A percentile compares a stretch with the other conserved stretches of the same genome.
phyloP scores from a whole-genome alignment of 1,140 invertebrate genomes.

The Brachionus manjavacas region DNA sequence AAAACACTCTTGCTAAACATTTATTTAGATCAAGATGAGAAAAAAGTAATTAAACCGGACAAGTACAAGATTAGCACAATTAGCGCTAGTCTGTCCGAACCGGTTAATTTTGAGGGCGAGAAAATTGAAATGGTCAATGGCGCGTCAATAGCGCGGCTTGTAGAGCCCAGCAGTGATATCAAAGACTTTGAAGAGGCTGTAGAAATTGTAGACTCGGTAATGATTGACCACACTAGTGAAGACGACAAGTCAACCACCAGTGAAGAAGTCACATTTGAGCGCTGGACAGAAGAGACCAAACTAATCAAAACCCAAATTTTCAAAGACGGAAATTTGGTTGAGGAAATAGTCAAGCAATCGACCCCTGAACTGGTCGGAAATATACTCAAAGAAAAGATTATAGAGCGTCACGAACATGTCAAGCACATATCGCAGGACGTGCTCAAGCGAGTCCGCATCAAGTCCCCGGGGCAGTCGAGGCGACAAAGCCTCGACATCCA shows the following conservation, averaged over 20 bases:
- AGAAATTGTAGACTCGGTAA: conserved; percentile 16
- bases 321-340: conserved; percentile 27
- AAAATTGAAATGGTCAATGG: neutral
- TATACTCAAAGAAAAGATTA: conserved; percentile 12
- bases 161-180: neutral
- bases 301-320: neutral
- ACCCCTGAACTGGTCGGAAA: conserved; percentile 3
- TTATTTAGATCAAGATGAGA: conserved; percentile 4
- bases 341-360: neutral
- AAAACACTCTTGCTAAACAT: neutral
- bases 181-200: conserved; percentile 30
- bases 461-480: neutral
- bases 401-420: neutral
- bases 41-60: neutral
- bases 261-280: conserved; percentile 16
- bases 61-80: neutral
- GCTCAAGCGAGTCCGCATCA: neutral
- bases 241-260: conserved; percentile 24
- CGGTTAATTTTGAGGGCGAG: neutral
- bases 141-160: neutral
- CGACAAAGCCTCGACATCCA: conserved; percentile 10
- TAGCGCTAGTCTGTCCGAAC: neutral
- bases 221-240: conserved; percentile 35
- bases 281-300: conserved; percentile 2
- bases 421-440: conserved; percentile 21